Conservation (phyloP, 2,797 vertebrate genomes). For the Meriones psammophilus region DNA sequence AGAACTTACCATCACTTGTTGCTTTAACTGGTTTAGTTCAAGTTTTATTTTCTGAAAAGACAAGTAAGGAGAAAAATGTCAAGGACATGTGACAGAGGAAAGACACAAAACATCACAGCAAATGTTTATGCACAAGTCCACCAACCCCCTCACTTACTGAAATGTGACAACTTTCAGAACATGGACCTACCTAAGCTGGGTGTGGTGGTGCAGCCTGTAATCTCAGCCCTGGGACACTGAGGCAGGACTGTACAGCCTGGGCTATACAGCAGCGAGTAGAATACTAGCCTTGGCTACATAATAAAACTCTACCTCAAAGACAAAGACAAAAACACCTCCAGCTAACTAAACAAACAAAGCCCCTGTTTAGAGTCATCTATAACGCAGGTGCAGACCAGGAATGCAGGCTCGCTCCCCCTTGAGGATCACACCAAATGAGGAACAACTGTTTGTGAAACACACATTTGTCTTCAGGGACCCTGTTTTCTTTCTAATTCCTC, state of each 20-base stretch:
- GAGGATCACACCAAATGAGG: neutral
- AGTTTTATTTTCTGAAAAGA: slow-evolving; percentile 93
- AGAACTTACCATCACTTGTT: slow-evolving; percentile 93
- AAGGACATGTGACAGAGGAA: slow-evolving; percentile 20
- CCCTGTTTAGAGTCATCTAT: neutral
- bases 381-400: neutral
- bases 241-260: neutral
- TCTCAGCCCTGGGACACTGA: neutral
- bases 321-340: neutral
- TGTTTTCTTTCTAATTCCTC: neutral
- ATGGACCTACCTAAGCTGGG: neutral
- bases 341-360: neutral
- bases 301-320: neutral
- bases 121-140: neutral
- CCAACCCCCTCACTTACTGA: neutral
- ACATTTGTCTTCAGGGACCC: neutral
- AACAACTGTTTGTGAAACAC: neutral
- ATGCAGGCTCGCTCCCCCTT: neutral
- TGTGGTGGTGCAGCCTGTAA: neutral
- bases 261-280: neutral
- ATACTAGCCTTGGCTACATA: neutral
- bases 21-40: slow-evolving; percentile 93
- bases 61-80: slow-evolving; percentile 50
- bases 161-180: fast-evolving
- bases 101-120: slow-evolving; percentile 12